Percentiles rank a stretch among this genome's conserved stretches.
phyloP scores from a whole-genome alignment of 2,113 vertebrate genomes.

The Zapus hudsonius region DNA sequence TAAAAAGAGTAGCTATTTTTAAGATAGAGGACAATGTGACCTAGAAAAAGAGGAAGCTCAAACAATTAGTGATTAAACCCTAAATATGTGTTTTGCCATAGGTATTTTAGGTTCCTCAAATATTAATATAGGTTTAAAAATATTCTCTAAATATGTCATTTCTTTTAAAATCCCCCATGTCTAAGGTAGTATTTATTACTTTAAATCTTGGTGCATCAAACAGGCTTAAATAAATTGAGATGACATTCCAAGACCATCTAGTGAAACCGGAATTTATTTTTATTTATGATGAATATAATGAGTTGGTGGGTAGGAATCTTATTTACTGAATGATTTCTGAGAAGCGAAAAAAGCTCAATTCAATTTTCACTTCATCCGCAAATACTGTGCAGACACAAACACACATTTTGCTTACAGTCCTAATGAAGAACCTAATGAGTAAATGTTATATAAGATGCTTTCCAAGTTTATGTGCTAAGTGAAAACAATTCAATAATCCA shows the following conservation, averaged over 20 bases:
- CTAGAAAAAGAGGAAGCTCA: too few species aligned
- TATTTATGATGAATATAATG: slow-evolving; percentile 5
- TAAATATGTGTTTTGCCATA: too few species aligned
- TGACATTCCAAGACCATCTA: neutral
- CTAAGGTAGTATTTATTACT: too few species aligned
- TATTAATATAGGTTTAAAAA: too few species aligned
- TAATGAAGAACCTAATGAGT: neutral
- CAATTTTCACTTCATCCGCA: slow-evolving; percentile 6
- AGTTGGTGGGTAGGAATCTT: neutral
- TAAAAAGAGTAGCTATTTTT: too few species aligned
- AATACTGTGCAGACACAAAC: neutral
- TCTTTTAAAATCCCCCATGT: too few species aligned
- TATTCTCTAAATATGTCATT: too few species aligned
- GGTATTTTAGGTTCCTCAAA: too few species aligned
- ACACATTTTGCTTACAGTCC: neutral
- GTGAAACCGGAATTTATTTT: slow-evolving; percentile 16
- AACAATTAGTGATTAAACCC: too few species aligned
- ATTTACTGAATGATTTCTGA: slow-evolving; percentile 25
- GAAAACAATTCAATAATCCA: neutral
- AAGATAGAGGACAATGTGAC: too few species aligned
- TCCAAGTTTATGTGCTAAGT: neutral
- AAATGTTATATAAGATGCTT: neutral
- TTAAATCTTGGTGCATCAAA: too few species aligned
- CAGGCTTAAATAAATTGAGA: slow-evolving; percentile 43
- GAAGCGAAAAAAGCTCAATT: neutral